Evolutionary conservation across 2,888 invertebrate species (phyloP).

Genomic region (Drosophila sordidapex): DNA sequence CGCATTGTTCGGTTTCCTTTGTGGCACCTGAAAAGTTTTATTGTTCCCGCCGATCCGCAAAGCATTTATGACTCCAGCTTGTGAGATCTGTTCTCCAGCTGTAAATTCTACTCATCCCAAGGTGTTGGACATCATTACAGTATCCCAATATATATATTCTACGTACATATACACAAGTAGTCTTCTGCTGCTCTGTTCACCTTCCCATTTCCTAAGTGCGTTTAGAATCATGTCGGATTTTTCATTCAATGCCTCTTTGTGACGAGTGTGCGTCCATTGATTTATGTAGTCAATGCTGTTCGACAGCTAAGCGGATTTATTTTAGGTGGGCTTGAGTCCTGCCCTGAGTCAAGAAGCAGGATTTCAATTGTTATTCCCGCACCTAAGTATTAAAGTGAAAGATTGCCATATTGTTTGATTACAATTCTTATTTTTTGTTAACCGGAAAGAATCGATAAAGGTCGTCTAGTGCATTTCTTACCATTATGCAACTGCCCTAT

Average conservation of each 20-base stretch:
- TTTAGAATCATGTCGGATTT: constrained; percentile 58
- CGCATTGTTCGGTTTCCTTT: constrained; percentile 60
- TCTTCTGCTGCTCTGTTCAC: not conserved
- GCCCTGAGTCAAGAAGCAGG: constrained; percentile 51
- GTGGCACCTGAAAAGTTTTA: constrained; percentile 62
- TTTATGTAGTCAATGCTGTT: constrained; percentile 63
- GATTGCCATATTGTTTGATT: constrained; percentile 67
- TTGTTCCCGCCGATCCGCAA: constrained; percentile 43
- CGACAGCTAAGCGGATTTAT: constrained; percentile 66
- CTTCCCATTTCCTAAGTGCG: constrained; percentile 8
- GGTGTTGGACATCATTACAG: constrained; percentile 50
- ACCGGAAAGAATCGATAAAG: constrained; percentile 47
- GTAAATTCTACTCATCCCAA: constrained; percentile 49
- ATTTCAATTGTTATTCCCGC: constrained; percentile 27
- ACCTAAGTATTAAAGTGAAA: constrained; percentile 45
- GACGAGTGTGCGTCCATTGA: constrained; percentile 59
- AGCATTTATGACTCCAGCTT: constrained; percentile 70
- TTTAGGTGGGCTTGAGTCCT: constrained; percentile 65
- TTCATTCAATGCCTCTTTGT: constrained; percentile 63
- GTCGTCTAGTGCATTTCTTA: constrained; percentile 10
- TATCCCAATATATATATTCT: constrained; percentile 14
- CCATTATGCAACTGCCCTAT: constrained; percentile 6
- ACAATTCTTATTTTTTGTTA: constrained; percentile 32
- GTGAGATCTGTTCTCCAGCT: constrained; percentile 59
- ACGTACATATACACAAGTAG: constrained; percentile 9